Conservation (phyloP, 2,113 vertebrate genomes). For the Bubo blakistoni region DNA sequence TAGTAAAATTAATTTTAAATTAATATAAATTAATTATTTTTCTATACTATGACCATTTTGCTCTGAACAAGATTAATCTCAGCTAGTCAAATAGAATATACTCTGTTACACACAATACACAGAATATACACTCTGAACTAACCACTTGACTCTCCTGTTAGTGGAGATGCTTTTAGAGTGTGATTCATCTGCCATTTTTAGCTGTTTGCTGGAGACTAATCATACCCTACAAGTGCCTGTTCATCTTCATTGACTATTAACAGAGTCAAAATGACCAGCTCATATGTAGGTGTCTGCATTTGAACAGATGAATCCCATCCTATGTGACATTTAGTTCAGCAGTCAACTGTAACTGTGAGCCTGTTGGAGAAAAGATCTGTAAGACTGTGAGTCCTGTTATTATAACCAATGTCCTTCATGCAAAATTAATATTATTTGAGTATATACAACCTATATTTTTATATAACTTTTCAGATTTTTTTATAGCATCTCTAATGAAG, state of each 20-base stretch:
- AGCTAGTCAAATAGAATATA: background rate
- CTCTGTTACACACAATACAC: background rate
- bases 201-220: background rate
- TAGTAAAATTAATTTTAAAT: background rate
- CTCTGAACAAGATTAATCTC: background rate
- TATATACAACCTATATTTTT: background rate
- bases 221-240: background rate
- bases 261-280: background rate
- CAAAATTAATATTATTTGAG: background rate
- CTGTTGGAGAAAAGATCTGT: background rate
- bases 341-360: background rate
- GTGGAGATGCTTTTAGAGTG: background rate
- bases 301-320: background rate
- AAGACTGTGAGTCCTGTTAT: background rate
- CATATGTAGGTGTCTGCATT: background rate
- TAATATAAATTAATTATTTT: background rate
- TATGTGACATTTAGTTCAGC: background rate
- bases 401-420: background rate
- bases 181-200: background rate
- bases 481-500: background rate
- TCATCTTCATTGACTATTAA: background rate
- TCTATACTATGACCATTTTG: background rate
- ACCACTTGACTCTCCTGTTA: background rate
- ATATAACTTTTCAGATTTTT: background rate
- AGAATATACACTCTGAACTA: background rate